Percentiles rank a stretch among this genome's conserved stretches.
Conservation (phyloP, 2,888 invertebrate genomes). For the Agrochola macilenta region DNA sequence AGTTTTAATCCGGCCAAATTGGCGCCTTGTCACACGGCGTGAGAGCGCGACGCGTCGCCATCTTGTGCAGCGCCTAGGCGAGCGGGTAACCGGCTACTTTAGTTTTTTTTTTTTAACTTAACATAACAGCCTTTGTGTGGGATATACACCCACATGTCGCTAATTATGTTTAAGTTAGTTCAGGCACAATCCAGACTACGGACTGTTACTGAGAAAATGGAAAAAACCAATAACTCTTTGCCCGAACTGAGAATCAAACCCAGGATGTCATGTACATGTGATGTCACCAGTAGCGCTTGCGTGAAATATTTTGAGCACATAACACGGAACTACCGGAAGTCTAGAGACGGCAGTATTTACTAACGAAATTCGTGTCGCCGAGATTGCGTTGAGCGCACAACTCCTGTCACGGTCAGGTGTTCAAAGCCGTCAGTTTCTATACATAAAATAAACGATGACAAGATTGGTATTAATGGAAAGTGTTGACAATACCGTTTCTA, state of each 20-base stretch:
- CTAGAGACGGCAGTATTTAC: neutral
- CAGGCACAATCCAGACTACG: too few relatives aligned
- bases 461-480: too few relatives aligned
- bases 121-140: too few relatives aligned
- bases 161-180: neutral
- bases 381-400: neutral
- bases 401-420: neutral
- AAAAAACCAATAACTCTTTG: too few relatives aligned
- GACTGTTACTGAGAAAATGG: too few relatives aligned
- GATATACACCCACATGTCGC: neutral
- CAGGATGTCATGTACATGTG: too few relatives aligned
- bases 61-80: constrained; percentile 31
- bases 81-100: constrained; percentile 18
- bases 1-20: constrained; percentile 70
- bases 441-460: too few relatives aligned
- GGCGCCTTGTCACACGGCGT: constrained; percentile 68
- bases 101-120: too few relatives aligned
- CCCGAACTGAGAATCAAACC: too few relatives aligned
- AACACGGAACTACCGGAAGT: too few relatives aligned
- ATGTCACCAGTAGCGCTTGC: too few relatives aligned
- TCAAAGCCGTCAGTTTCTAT: neutral
- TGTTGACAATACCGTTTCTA: too few relatives aligned
- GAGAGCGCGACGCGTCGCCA: constrained; percentile 60
- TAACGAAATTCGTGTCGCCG: neutral
- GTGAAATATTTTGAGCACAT: neutral